Conservation (phyloP, 2,888 invertebrate genomes). For the Glyphotaelius pellucidus region DNA sequence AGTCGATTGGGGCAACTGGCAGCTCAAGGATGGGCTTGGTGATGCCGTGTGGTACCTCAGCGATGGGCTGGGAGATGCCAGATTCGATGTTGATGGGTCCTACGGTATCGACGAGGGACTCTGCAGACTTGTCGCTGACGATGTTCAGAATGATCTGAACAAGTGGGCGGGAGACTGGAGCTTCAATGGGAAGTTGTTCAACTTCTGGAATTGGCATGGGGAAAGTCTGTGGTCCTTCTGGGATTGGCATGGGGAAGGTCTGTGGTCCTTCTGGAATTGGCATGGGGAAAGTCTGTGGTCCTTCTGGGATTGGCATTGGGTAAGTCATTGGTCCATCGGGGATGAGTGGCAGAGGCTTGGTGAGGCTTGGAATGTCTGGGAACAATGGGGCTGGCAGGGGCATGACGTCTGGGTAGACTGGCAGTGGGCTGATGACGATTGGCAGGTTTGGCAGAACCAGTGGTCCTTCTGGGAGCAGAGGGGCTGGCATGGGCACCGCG, state of each 20-base stretch:
- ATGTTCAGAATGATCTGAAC: slow-evolving; percentile 60
- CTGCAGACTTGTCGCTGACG: slow-evolving; percentile 37
- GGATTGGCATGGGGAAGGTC: not conserved
- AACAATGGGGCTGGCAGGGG: not conserved
- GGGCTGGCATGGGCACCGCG: slow-evolving; percentile 37
- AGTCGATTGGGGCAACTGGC: not conserved
- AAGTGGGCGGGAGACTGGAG: slow-evolving; percentile 26
- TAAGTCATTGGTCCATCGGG: slow-evolving; percentile 11
- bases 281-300: not conserved
- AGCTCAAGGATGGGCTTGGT: not conserved
- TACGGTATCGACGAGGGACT: slow-evolving; percentile 20
- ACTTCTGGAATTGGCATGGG: not conserved
- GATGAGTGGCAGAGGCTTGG: not conserved
- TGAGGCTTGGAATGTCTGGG: not conserved
- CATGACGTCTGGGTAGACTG: not conserved
- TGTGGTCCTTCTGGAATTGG: slow-evolving; percentile 6
- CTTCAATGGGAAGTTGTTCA: not conserved
- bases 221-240: not conserved
- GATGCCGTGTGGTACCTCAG: not conserved
- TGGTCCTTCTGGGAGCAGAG: slow-evolving; percentile 27
- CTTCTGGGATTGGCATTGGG: too few species aligned
- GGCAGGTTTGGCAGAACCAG: slow-evolving; percentile 19
- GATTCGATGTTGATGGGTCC: not conserved
- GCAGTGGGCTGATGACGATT: not conserved
- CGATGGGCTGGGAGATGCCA: slow-evolving; percentile 26